Base-by-base conservation (phyloP, 2,888 invertebrate genomes). In the Lobophora halterata region DNA sequence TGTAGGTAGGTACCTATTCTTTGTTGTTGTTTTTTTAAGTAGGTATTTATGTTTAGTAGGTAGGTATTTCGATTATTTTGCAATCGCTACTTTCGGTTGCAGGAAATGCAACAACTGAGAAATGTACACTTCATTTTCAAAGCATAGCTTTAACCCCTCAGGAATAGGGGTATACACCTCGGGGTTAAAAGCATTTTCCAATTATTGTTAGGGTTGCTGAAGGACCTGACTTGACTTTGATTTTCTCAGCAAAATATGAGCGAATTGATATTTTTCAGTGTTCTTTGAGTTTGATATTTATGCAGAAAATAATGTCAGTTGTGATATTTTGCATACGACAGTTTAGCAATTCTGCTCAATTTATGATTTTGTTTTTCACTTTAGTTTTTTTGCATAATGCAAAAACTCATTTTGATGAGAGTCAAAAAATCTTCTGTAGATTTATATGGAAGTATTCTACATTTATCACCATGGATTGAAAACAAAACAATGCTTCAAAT, bases 71-170 rank as follows among this genome's bases (percentile, higher is more conserved):
- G n/a, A 18, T 28, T 31, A 18, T 55, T 73, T 41, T 77, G 75
- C 70, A 46, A 46, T 55, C 74, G 5, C 23, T 81, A 71, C 73
- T 27, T 58, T 58, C 2, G 42, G 60, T 54, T 75, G 77, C 71
- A 79, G 76, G 75, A 79, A 79, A 79, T 82, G 82, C 82, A 79
- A 53, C 68, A 34, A 64, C 67, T 65, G 58, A 52, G 61, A 71
- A 70, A 66, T 62, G 69, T 70, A 60, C 53, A 55, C 52, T 56
- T 62, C 66, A 74, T 79, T 76, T 64, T 60, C 63, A 71, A 68
- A 63, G 69, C 55, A 45, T 60, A 61, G 54, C 58, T 51, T 49
- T 61, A 53, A 54, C 56, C 55, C 54, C 49, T 30, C 28, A 49
- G 49, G 52, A 57, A 56, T 46, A 39, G 54, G 53, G 55, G 56